Evolutionary conservation across 2,113 vertebrate genomes (phyloP), one percentile per base, ranked within the genome.

Genomic region (Todiramphus saurophagus): DNA sequence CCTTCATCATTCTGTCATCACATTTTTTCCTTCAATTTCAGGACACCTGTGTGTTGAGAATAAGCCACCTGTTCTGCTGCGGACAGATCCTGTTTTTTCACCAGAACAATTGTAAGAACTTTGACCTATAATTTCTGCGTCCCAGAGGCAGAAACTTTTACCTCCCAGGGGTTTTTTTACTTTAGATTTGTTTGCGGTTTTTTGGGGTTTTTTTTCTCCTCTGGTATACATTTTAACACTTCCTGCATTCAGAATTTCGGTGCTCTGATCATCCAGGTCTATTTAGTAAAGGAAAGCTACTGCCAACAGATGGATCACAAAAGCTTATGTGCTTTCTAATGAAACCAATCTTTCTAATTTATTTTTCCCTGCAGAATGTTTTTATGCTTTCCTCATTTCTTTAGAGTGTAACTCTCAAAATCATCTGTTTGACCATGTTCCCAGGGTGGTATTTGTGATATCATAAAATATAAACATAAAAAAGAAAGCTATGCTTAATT

Each of bases 331-430:
- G 63, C 23, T 25, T 94, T 96, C 87, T 97, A 97, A 97, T 96
- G 89, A 96, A 96, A 97, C 80, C 56, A 95, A 30, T 96, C 83
- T 94, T 96, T 95, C 96, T 96, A 93, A 96, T 98, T 98, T 97
- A 95, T 73, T 94, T 97, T 95, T 95, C 69, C 91, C 90, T 87
- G 67, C 21, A 95, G 90, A 97, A 93, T 85, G 23, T 33, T 90
- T 97, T 97, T 86, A 90, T 93, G 50, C 43, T 94, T 97, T 95
- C 46, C 89, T 79, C 58, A 68, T 86, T 90, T 76, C 75, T 97
- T 93, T 67, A 44, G 92, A 96, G 67, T 85, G 69, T 25, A 91
- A 60, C 37, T 82, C 82, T 98, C 94, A 91, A 96, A 95, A 97
- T 98, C 78, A 97, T 94, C 93, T 95, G 79, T 96, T 96, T 97